A percentile compares a stretch with the other conserved stretches of the same genome.
These are phyloP conservation scores for Dermatemys mawii DNA, from an alignment of 2,113 vertebrate species.

Conservation along the genomic window DNA sequence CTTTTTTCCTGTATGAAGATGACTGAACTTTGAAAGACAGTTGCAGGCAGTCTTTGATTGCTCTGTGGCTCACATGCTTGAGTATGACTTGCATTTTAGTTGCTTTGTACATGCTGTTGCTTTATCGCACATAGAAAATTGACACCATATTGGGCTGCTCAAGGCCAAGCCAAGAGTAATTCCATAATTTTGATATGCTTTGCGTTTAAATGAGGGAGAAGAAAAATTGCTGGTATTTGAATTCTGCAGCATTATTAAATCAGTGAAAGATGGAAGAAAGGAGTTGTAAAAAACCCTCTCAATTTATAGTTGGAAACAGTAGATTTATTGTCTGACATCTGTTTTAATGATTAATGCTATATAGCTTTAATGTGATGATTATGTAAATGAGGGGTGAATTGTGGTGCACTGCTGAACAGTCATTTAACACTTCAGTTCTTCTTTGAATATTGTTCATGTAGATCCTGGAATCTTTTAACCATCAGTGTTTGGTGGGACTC, in stretches of 20 bases:
- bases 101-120: slow-evolving; percentile 61
- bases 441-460: neutral
- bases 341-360: neutral
- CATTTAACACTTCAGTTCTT: neutral
- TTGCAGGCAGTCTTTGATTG: slow-evolving; percentile 73
- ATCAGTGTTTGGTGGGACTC: neutral
- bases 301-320: slow-evolving; percentile 17
- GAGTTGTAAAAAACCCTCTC: slow-evolving; percentile 49
- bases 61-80: slow-evolving; percentile 62
- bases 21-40: slow-evolving; percentile 72
- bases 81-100: slow-evolving; percentile 71
- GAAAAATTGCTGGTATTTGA: slow-evolving; percentile 43
- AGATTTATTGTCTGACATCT: neutral
- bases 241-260: slow-evolving; percentile 51
- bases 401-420: neutral
- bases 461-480: neutral
- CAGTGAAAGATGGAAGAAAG: slow-evolving; percentile 47
- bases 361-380: neutral
- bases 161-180: slow-evolving; percentile 56
- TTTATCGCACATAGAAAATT: slow-evolving; percentile 68
- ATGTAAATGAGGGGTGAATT: neutral
- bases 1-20: slow-evolving; percentile 62
- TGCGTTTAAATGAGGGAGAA: slow-evolving; percentile 7
- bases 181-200: slow-evolving; percentile 31
- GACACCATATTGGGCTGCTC: slow-evolving; percentile 57